phyloP scores from a whole-genome alignment of 2,113 vertebrate species.

The Dasyornis broadbenti region DNA sequence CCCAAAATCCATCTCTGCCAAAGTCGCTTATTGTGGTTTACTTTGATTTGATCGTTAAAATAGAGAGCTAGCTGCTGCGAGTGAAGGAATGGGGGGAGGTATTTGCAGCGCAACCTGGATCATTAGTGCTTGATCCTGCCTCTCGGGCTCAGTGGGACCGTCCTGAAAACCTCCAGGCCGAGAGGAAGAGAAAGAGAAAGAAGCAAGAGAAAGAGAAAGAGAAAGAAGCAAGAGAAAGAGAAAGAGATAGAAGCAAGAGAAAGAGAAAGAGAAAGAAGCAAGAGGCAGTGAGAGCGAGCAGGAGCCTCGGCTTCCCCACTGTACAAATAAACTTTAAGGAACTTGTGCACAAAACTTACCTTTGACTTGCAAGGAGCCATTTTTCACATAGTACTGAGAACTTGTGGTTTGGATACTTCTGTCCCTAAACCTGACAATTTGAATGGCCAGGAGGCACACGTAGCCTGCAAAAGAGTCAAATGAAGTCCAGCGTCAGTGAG shows the following conservation, averaged over 20 bases:
- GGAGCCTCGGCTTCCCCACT: slow-evolving; percentile 47
- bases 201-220: slow-evolving; percentile 7
- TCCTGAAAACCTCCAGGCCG: slow-evolving; percentile 20
- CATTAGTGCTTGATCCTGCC: slow-evolving; percentile 16
- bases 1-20: slow-evolving; percentile 69
- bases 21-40: slow-evolving; percentile 55
- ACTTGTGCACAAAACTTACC: slow-evolving; percentile 85
- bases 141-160: slow-evolving; percentile 38
- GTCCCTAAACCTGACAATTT: slow-evolving; percentile 81
- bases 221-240: background rate
- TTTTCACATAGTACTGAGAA: slow-evolving; percentile 80
- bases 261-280: background rate
- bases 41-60: slow-evolving; percentile 61
- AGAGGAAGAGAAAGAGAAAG: too few relatives aligned
- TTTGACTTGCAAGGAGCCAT: slow-evolving; percentile 76
- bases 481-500: slow-evolving; percentile 94
- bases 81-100: background rate
- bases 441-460: slow-evolving; percentile 89
- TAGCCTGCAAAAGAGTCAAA: slow-evolving; percentile 95
- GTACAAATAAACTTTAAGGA: slow-evolving; percentile 74
- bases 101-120: slow-evolving; percentile 32
- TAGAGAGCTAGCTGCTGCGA: slow-evolving; percentile 38
- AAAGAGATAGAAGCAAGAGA: slow-evolving; percentile 8
- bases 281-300: slow-evolving; percentile 1
- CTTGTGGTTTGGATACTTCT: slow-evolving; percentile 78